These are phyloP conservation scores for Aptenodytes forsteri DNA, from an alignment of 2,113 vertebrate species.

Conservation along the genomic window DNA sequence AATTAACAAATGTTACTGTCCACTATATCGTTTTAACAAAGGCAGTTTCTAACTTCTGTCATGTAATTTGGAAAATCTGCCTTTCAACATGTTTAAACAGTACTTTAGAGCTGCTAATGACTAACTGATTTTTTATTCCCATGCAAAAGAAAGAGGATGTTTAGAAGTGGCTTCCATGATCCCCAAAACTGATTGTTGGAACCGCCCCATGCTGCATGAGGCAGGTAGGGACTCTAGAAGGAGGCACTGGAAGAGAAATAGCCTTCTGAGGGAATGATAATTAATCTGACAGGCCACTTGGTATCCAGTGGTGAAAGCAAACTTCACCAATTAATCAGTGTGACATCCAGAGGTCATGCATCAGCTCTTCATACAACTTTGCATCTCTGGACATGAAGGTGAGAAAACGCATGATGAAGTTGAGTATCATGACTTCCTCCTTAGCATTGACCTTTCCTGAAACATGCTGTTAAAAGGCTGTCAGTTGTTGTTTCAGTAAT, in stretches of 20 bases:
- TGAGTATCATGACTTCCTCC: background rate
- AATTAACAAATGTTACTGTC: background rate
- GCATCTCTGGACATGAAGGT: background rate
- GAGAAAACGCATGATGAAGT: background rate
- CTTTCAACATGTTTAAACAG: background rate
- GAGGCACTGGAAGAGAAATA: background rate
- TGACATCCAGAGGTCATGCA: constrained; percentile 5
- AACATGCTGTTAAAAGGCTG: background rate
- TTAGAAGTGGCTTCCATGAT: background rate
- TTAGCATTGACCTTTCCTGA: background rate
- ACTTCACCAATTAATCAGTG: constrained; percentile 35
- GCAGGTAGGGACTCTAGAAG: background rate
- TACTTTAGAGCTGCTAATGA: background rate
- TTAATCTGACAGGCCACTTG: background rate
- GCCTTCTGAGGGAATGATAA: background rate
- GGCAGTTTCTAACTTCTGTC: background rate
- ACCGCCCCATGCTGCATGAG: background rate
- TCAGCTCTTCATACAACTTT: background rate
- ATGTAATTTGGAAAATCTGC: background rate
- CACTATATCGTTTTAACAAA: background rate
- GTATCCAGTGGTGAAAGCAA: background rate
- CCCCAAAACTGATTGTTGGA: background rate
- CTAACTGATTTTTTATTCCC: background rate
- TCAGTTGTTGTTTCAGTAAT: background rate
- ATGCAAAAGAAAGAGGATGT: background rate